These are phyloP conservation scores for Acomys russatus DNA, from an alignment of 2,797 vertebrate genomes.

Conservation along the genomic window DNA sequence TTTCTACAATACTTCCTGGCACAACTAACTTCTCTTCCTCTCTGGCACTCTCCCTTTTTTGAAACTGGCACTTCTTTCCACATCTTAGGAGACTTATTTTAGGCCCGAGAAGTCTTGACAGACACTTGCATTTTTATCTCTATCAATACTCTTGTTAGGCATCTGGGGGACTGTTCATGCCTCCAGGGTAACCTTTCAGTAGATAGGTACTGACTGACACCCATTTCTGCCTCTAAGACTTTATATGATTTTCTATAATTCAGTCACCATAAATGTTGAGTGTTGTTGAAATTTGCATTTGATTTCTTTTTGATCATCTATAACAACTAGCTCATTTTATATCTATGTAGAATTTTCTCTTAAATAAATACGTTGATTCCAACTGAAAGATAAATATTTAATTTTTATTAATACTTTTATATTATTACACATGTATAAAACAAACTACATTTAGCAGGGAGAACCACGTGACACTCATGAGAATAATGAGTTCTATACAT, in stretches of 20 bases:
- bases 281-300: neutral
- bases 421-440: too few relatives aligned
- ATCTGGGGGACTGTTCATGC: neutral
- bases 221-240: neutral
- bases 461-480: too few relatives aligned
- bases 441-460: too few relatives aligned
- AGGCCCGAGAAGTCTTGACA: neutral
- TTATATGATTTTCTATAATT: neutral
- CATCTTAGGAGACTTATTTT: neutral
- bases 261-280: neutral
- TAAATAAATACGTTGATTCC: slow-evolving; percentile 42
- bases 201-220: neutral
- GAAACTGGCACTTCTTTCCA: neutral
- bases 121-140: neutral
- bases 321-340: neutral
- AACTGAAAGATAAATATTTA: neutral
- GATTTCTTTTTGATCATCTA: neutral
- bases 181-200: neutral
- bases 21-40: neutral
- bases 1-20: neutral
- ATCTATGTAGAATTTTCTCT: neutral
- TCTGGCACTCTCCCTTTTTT: neutral
- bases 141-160: neutral
- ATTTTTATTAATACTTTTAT: neutral
- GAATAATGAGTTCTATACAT: too few relatives aligned